A percentile compares a stretch with the other conserved stretches of the same genome.
Evolutionary conservation across 2,888 invertebrate genomes (phyloP).

Genomic region (Pyrgus malvae): DNA sequence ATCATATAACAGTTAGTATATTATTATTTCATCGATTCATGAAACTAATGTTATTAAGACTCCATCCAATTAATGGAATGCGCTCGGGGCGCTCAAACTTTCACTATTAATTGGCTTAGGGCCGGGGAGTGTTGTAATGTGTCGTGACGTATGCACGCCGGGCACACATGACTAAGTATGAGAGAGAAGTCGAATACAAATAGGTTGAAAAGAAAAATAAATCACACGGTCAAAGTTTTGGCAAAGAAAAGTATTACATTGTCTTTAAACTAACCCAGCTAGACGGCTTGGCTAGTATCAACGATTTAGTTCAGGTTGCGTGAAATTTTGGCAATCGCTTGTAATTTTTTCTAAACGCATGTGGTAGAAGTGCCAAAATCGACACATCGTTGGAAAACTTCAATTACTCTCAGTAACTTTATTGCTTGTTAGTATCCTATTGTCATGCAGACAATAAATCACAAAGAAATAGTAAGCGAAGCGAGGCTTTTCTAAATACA

Average conservation of each 20-base stretch:
- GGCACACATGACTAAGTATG: background rate
- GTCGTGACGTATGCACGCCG: background rate
- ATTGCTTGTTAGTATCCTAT: background rate
- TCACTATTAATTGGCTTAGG: slow-evolving; percentile 18
- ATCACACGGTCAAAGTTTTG: slow-evolving; percentile 21
- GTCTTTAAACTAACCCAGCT: slow-evolving; percentile 30
- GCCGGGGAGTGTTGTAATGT: background rate
- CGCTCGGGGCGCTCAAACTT: slow-evolving; percentile 12
- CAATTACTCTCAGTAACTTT: slow-evolving; percentile 1
- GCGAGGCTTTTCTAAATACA: slow-evolving; percentile 5
- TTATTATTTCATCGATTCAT: background rate
- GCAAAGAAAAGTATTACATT: slow-evolving; percentile 39
- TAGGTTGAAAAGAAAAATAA: background rate
- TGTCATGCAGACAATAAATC: background rate
- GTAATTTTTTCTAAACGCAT: background rate
- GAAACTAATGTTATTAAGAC: slow-evolving; percentile 1
- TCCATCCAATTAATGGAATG: slow-evolving; percentile 20
- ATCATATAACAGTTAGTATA: background rate
- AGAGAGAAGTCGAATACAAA: background rate
- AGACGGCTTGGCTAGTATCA: slow-evolving; percentile 29
- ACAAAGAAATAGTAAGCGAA: background rate
- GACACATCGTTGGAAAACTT: background rate
- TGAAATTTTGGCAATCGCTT: slow-evolving; percentile 6
- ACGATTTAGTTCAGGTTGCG: background rate
- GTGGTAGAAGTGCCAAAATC: background rate